Base-by-base conservation (phyloP, 2,113 vertebrate genomes). In the Bettongia penicillata region DNA sequence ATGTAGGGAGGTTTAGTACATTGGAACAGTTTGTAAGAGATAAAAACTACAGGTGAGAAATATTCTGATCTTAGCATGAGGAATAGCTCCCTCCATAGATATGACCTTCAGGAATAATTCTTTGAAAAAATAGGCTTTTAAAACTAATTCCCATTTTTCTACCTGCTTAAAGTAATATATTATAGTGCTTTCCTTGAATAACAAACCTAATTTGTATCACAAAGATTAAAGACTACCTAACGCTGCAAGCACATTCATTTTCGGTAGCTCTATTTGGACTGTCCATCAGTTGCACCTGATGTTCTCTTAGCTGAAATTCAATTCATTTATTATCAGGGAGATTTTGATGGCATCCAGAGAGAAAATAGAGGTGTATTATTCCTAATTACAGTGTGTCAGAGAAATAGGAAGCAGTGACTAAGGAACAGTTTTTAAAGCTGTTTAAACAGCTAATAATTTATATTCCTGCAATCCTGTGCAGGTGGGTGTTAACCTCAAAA, bases 71-170 rank as follows among this genome's bases (percentile, higher is more conserved):
- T 95, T 93, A 84, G 37, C 16, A 43, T n/a, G 25, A 84, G 6
- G 37, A 84, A 9, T 25, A 96, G 31, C 3, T 57, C 3, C 94
- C 12, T 93, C 11, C 51, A 95, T 91, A 91, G 61, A 93, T 95
- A 51, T 26, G 43, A 96, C 89, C 90, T 97, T 95, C 94, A 93
- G 26, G 90, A 95, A 93, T 57, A 93, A 93, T 61, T 96, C 90
- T 94, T 90, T 61, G 37, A 84, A 84, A 84, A 84, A 84, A 84
- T 43, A 68, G 93, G 51, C 61, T 24, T 97, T 96, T 95, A 91
- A 93, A 95, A 91, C 77, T 93, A 92, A 90, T 93, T 55, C 91
- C 57, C 3, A 11, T 5, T 28, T 53, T 95, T 94, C 89, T 5
- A 91, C 12, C 10, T 92, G 53, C 91, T 91, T 47, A 84, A 89